Evolutionary conservation across 2,888 invertebrate genomes (phyloP).

Genomic region (Parascotia fuliginaria): DNA sequence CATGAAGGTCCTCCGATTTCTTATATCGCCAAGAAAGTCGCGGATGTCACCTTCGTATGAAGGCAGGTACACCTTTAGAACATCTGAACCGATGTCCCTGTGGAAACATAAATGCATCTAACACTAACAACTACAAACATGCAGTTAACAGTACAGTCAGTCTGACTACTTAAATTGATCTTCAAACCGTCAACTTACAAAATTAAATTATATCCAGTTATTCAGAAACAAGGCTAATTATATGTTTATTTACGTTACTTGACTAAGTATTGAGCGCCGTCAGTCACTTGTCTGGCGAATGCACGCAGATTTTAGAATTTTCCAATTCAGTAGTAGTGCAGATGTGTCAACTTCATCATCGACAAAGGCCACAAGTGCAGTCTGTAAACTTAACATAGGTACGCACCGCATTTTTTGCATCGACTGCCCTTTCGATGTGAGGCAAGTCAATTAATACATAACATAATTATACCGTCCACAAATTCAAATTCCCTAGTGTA

Average conservation of each 20-base stretch:
- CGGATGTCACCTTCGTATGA: no score
- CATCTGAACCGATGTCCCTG: neutral
- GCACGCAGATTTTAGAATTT: neutral
- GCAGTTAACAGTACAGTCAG: neutral
- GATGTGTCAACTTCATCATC: neutral
- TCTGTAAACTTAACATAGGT: neutral
- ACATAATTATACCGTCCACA: no score
- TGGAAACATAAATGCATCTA: neutral
- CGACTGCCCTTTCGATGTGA: neutral
- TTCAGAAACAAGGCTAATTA: neutral
- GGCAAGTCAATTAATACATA: neutral
- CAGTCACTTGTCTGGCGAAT: neutral
- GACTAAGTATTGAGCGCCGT: neutral
- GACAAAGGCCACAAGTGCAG: neutral
- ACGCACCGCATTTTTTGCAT: neutral
- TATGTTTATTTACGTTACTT: neutral
- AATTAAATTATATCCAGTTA: neutral
- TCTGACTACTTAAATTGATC: neutral
- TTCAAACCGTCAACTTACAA: neutral
- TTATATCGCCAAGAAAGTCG: neutral
- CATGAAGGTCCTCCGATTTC: neutral
- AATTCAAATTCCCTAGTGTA: no score
- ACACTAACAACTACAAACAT: neutral
- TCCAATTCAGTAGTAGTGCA: neutral
- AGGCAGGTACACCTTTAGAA: neutral